Conservation (phyloP, 1,140 invertebrate genomes). For the Megalonaias nervosa region DNA sequence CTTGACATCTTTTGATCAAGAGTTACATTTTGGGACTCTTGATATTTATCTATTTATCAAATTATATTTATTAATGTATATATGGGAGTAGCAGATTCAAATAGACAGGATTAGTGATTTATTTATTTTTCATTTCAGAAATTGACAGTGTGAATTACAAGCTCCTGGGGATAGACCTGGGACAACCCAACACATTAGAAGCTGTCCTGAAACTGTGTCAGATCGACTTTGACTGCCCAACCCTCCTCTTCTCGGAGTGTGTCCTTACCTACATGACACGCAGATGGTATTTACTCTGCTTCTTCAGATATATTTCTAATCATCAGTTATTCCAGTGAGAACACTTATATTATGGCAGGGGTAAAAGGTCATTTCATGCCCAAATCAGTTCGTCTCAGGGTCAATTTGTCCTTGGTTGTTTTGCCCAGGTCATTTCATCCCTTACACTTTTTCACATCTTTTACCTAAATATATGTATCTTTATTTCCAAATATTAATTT, state of each 20-base stretch:
- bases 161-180: slow-evolving; percentile 66
- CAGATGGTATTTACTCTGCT: slow-evolving; percentile 47
- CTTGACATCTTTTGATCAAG: too few relatives aligned
- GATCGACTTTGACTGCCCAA: slow-evolving; percentile 66
- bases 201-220: slow-evolving; percentile 55
- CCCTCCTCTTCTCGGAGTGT: slow-evolving; percentile 73
- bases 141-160: slow-evolving; percentile 55
- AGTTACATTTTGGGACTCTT: too few relatives aligned
- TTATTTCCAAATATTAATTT: too few relatives aligned
- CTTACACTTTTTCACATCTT: too few relatives aligned
- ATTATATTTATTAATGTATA: too few relatives aligned
- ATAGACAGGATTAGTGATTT: too few relatives aligned
- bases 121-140: slow-evolving; percentile 26
- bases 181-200: slow-evolving; percentile 59
- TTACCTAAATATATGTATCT: too few relatives aligned
- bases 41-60: too few relatives aligned
- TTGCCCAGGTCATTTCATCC: too few relatives aligned
- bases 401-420: too few relatives aligned
- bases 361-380: neutral
- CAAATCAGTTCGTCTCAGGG: neutral
- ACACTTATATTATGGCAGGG: neutral
- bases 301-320: neutral
- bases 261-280: slow-evolving; percentile 72
- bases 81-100: too few relatives aligned
- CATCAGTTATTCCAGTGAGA: neutral